Base-by-base conservation (phyloP, 1,140 invertebrate species). In the Monochamus saltuarius region DNA sequence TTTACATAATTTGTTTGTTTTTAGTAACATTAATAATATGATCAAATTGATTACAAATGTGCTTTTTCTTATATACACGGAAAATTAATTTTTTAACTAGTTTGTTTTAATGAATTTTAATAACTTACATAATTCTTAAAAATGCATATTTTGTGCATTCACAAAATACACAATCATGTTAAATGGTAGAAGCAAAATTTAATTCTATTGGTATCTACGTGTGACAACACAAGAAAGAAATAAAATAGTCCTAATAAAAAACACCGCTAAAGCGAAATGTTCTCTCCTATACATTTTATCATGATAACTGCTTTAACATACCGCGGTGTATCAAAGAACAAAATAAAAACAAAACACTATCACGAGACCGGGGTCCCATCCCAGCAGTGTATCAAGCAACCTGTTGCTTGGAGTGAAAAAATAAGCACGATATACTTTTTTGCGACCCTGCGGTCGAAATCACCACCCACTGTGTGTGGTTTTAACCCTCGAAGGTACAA, bases 401-500 rank as follows among this genome's bases (percentile, higher is more conserved):
- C 62, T 64, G 62, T 64, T 64, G 62, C 62, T 64, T 39, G 39
- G 60, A 35, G 47, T 51, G 29, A 62, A 64, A 64, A 63, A 64
- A 64, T 59, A 61, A 61, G 56, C 60, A 43, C 59, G 59, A 64
- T 61, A 64, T 60, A 64, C 53, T 64, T 64, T 64, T 64, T 51
- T 64, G 62, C 58, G 62, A 56, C 62, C 55, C 56, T 57, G 50
- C 53, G 62, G 36, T 55, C 39, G 54, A 49, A 59, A 55, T 60
- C 58, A 56, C 62, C 62, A 64, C 62, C 62, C 58, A 61, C 58
- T 57, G 62, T 61, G 58, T 64, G 62, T 64, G 53, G 59, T 52
- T 47, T 42, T 53, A 54, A 53, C 58, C 58, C 62, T 60, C 53
- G 49, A 46, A 60, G 57, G 58, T 56, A 39, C 47, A 16, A 64